Percentiles rank a stretch among this genome's conserved stretches.
These are phyloP conservation scores for Apis laboriosa DNA, from an alignment of 1,140 invertebrate species.

Conservation along the genomic window DNA sequence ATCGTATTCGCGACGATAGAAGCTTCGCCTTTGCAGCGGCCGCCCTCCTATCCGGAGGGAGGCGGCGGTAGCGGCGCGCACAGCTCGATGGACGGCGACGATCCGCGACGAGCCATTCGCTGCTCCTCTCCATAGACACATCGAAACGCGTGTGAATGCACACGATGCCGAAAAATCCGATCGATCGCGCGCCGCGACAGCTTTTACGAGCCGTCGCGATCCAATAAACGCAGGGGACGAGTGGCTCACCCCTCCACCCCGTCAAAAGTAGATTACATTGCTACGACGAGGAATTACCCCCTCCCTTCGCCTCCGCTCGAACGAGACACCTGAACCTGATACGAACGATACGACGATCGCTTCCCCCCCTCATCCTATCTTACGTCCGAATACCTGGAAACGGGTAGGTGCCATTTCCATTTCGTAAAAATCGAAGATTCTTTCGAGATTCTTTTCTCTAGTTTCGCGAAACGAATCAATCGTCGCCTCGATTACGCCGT, in stretches of 20 bases:
- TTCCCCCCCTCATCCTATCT: not conserved
- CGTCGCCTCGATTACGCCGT: too few relatives aligned
- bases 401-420: too few relatives aligned
- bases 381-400: too few relatives aligned
- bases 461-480: too few relatives aligned
- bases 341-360: not conserved
- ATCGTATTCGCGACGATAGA: constrained; percentile 47
- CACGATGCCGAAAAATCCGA: constrained; percentile 25
- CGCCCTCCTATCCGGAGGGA: not conserved
- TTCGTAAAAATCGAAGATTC: too few relatives aligned
- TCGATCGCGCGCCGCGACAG: constrained; percentile 11
- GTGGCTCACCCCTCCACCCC: not conserved
- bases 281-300: constrained; percentile 9
- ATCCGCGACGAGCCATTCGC: constrained; percentile 26
- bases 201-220: constrained; percentile 19
- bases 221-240: constrained; percentile 16
- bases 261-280: constrained; percentile 19
- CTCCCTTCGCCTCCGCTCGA: too few relatives aligned
- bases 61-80: too few relatives aligned
- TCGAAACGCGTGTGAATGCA: not conserved
- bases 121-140: constrained; percentile 16
- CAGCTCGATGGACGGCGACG: constrained; percentile 36
- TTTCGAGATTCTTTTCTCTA: too few relatives aligned
- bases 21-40: not conserved
- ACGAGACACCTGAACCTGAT: not conserved